Evolutionary conservation across 1,140 invertebrate species (phyloP).

Genomic region (Anadara kagoshimensis): DNA sequence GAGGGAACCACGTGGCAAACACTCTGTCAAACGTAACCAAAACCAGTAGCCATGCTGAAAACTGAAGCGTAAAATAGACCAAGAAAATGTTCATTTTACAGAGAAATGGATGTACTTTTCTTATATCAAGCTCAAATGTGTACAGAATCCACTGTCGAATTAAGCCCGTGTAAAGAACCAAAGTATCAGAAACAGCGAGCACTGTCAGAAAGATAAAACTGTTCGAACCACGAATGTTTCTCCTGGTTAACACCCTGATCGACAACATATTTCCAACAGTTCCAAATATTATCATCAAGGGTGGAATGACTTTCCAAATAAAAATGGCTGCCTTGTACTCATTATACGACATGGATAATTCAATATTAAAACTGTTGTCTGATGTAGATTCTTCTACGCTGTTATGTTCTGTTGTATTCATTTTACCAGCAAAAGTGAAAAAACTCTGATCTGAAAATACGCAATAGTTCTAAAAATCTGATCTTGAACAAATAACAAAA

Average conservation of each 20-base stretch:
- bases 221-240: constrained; percentile 27
- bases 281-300: constrained; percentile 44
- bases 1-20: constrained; percentile 49
- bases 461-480: no score
- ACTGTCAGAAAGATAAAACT: constrained; percentile 42
- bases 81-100: constrained; percentile 51
- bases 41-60: constrained; percentile 57
- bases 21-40: constrained; percentile 56
- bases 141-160: constrained; percentile 44
- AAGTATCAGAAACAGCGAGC: constrained; percentile 43
- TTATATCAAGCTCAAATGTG: constrained; percentile 43
- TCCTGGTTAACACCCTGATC: constrained; percentile 41
- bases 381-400: no score
- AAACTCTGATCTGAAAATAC: no score
- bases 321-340: neutral
- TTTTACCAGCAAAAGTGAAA: no score
- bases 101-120: constrained; percentile 10
- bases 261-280: constrained; percentile 51
- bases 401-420: no score
- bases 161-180: constrained; percentile 53
- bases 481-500: no score
- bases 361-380: no score
- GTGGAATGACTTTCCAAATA: constrained; percentile 39
- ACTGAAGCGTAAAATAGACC: constrained; percentile 48
- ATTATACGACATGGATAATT: neutral